Conservation (phyloP, 2,797 vertebrate genomes). For the Coluber constrictor region DNA sequence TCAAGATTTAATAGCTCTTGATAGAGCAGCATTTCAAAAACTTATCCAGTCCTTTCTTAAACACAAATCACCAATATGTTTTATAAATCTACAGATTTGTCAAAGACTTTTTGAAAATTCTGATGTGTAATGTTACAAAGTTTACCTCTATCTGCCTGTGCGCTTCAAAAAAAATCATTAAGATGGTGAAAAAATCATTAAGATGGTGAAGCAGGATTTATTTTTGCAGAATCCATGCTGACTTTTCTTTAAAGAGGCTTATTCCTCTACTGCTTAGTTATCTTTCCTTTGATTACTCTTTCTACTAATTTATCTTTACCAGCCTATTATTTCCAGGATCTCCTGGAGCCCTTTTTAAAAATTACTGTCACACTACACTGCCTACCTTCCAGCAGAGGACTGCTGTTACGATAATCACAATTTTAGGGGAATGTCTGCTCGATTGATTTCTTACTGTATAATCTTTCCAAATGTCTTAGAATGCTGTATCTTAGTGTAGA, state of each 20-base stretch:
- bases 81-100: not conserved
- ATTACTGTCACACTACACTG: not conserved
- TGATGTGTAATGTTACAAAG: not conserved
- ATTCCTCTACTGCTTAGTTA: not conserved
- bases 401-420: not conserved
- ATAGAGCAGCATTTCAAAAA: not conserved
- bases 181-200: not conserved
- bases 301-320: not conserved
- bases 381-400: not conserved
- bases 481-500: not conserved
- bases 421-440: not conserved
- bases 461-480: not conserved
- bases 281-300: not conserved
- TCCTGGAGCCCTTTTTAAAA: not conserved
- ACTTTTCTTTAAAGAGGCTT: not conserved
- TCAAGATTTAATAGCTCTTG: not conserved
- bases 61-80: not conserved
- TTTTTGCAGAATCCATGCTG: not conserved
- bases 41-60: not conserved
- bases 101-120: not conserved
- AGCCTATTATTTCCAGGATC: not conserved
- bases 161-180: not conserved
- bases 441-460: not conserved
- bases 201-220: not conserved
- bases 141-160: not conserved